Evolutionary conservation across 2,888 invertebrate genomes (phyloP).

Genomic region (Athrips mouffetella): DNA sequence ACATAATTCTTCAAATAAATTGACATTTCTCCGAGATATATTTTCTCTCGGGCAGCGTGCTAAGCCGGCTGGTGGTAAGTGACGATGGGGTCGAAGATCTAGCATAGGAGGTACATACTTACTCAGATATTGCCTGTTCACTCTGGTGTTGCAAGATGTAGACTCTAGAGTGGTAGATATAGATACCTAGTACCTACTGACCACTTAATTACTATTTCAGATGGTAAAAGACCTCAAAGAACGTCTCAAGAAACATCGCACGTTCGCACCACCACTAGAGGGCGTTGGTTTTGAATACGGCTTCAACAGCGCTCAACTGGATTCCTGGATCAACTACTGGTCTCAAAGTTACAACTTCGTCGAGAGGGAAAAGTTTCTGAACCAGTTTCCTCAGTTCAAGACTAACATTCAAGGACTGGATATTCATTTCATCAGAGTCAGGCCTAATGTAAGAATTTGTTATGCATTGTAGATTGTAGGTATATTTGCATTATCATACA

Average conservation of each 20-base stretch:
- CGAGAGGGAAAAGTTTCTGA: conserved; percentile 82
- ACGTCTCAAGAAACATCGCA: conserved; percentile 46
- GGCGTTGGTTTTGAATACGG: conserved; percentile 88
- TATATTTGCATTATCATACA: background rate
- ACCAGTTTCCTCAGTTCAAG: conserved; percentile 85
- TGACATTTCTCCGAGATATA: too few relatives aligned
- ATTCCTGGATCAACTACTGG: conserved; percentile 87
- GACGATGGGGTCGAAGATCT: too few relatives aligned
- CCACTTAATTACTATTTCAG: conserved; percentile 33
- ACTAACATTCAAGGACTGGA: conserved; percentile 85
- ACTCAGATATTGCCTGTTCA: too few relatives aligned
- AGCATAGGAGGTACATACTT: too few relatives aligned
- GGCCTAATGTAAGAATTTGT: conserved; percentile 64
- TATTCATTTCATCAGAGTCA: conserved; percentile 86
- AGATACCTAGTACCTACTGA: too few relatives aligned
- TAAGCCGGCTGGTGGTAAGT: too few relatives aligned
- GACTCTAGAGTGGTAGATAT: too few relatives aligned
- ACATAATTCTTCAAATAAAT: too few relatives aligned
- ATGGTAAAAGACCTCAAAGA: conserved; percentile 51
- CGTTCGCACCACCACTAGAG: conserved; percentile 79
- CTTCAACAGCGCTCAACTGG: conserved; percentile 83
- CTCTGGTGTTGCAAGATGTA: too few relatives aligned
- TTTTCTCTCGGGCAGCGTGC: too few relatives aligned
- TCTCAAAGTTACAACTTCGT: conserved; percentile 81
- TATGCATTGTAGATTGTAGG: background rate